Percentiles rank a stretch among this genome's conserved stretches.
Evolutionary conservation across 1,140 invertebrate genomes (phyloP).

Genomic region (Caligus rogercresseyi): DNA sequence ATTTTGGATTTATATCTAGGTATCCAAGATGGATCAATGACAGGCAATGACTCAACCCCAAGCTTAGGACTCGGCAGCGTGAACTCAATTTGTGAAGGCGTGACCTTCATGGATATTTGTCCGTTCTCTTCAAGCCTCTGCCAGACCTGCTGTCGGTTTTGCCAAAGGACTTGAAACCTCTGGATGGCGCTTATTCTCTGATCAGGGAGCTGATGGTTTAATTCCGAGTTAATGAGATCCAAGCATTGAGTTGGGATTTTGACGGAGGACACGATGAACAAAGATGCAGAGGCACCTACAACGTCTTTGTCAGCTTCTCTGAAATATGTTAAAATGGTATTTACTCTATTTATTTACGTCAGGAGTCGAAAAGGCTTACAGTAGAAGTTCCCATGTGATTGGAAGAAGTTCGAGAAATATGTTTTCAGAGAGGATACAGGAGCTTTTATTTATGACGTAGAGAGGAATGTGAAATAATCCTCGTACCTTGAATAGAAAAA

Average conservation of each 20-base stretch:
- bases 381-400: constrained; percentile 78
- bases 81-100: constrained; percentile 95
- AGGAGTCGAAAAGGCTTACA: constrained; percentile 39
- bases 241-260: constrained; percentile 34
- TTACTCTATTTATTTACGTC: too few species aligned
- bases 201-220: constrained; percentile 33
- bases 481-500: constrained; percentile 38
- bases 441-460: constrained; percentile 73
- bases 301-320: constrained; percentile 16
- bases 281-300: constrained; percentile 29
- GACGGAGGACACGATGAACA: constrained; percentile 37
- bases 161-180: constrained; percentile 27
- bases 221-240: constrained; percentile 33
- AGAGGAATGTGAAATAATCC: constrained; percentile 77
- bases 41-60: constrained; percentile 75
- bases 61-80: constrained; percentile 96
- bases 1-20: constrained; percentile 67
- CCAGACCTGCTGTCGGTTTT: constrained; percentile 83
- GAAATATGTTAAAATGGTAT: background rate
- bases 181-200: constrained; percentile 36
- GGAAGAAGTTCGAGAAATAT: constrained; percentile 68
- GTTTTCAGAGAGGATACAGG: constrained; percentile 69
- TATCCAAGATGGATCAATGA: constrained; percentile 97
- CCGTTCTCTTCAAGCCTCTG: constrained; percentile 95
- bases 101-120: constrained; percentile 83